Evolutionary conservation across 2,797 vertebrate species (phyloP).

Genomic region (Otolemur crassicaudatus): DNA sequence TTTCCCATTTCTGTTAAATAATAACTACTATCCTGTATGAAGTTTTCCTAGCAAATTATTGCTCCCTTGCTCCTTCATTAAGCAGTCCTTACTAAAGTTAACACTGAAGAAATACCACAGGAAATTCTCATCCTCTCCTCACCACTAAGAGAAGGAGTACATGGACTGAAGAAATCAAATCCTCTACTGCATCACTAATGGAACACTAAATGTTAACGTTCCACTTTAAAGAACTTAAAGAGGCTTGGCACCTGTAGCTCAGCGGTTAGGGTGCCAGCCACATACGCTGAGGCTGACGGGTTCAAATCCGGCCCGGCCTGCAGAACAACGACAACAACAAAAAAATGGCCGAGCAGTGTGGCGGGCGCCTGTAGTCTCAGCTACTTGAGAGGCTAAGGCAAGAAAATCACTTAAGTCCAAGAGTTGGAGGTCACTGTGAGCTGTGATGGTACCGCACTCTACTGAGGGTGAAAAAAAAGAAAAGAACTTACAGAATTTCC

Average conservation of each 20-base stretch:
- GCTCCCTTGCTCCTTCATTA: slow-evolving; percentile 40
- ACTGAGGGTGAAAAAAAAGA: too few relatives aligned
- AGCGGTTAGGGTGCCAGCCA: too few relatives aligned
- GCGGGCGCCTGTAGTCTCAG: too few relatives aligned
- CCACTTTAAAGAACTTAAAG: neutral
- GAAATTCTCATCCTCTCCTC: slow-evolving; percentile 59
- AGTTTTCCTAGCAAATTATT: neutral
- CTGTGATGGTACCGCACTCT: too few relatives aligned
- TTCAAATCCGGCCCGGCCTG: too few relatives aligned
- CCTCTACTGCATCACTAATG: neutral
- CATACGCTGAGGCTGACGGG: too few relatives aligned
- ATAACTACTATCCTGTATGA: slow-evolving; percentile 37
- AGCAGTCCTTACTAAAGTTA: slow-evolving; percentile 45
- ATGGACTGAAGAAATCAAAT: neutral
- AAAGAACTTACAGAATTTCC: neutral
- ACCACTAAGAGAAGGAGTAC: neutral
- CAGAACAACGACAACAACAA: too few relatives aligned
- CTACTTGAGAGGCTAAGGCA: too few relatives aligned
- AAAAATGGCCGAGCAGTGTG: too few relatives aligned
- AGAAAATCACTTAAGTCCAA: too few relatives aligned
- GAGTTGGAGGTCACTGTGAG: too few relatives aligned
- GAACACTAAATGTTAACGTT: neutral
- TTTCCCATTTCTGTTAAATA: slow-evolving; percentile 46
- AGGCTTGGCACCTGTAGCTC: too few relatives aligned
- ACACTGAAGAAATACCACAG: slow-evolving; percentile 65